phyloP scores from a whole-genome alignment of 2,888 invertebrate species.

The Microdon myrmicae region DNA sequence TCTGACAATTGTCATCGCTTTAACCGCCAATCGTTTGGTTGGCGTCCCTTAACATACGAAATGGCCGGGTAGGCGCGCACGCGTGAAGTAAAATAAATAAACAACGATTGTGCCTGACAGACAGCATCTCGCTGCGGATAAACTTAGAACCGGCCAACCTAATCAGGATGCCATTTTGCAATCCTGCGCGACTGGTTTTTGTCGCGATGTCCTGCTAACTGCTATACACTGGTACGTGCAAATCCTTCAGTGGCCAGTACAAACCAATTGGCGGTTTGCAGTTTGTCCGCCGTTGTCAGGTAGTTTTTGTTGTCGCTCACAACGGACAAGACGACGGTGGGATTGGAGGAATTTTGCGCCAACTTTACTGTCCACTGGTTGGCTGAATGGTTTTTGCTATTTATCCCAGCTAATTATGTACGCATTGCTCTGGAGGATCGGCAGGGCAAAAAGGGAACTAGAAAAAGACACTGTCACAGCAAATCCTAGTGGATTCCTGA shows the following conservation, averaged over 20 bases:
- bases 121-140: conserved; percentile 12
- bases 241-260: conserved; percentile 41
- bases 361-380: conserved; percentile 41
- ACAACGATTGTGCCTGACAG: conserved; percentile 23
- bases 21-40: conserved; percentile 45
- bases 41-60: conserved; percentile 26
- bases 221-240: too few species aligned
- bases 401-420: conserved; percentile 46
- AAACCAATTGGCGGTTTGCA: conserved; percentile 51
- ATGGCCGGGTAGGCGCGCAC: conserved; percentile 44
- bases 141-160: conserved; percentile 39
- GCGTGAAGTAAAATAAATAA: conserved; percentile 51
- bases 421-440: conserved; percentile 33
- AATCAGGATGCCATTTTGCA: conserved; percentile 53
- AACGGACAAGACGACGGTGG: conserved; percentile 28
- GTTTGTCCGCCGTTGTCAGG: conserved; percentile 33
- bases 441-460: conserved; percentile 12
- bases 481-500: conserved; percentile 9
- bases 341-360: conserved; percentile 46
- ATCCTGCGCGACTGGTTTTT: conserved; percentile 49
- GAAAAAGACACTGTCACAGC: neutral
- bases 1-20: conserved; percentile 3
- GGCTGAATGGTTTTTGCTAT: conserved; percentile 40
- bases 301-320: conserved; percentile 7
- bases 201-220: conserved; percentile 48